Evolutionary conservation across 2,113 vertebrate genomes (phyloP).

Genomic region (Saccopteryx leptura): DNA sequence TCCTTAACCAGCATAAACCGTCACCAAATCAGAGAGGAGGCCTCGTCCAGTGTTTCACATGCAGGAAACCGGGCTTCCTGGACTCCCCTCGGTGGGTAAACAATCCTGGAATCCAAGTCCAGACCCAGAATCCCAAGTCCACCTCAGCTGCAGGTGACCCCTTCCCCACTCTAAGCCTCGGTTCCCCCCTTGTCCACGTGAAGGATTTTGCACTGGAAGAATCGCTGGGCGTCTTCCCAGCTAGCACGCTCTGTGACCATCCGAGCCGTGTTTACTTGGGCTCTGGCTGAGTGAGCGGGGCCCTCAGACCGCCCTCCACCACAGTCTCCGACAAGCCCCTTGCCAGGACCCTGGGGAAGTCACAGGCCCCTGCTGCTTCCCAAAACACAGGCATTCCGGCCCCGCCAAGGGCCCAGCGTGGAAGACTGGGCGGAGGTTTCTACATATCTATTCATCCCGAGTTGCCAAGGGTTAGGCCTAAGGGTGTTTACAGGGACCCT

Average conservation of each 20-base stretch:
- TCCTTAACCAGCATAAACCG: not conserved
- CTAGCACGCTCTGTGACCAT: not conserved
- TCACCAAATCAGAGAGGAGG: rapidly evolving
- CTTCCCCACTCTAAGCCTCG: not conserved
- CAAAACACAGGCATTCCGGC: not conserved
- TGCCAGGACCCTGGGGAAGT: not conserved
- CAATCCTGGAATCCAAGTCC: not conserved
- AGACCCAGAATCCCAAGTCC: not conserved
- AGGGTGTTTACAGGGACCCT: slow-evolving; percentile 12
- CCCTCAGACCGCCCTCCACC: not conserved
- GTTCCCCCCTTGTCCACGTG: not conserved
- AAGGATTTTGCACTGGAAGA: not conserved
- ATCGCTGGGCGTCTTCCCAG: not conserved
- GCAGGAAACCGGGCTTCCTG: not conserved
- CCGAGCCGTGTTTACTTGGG: slow-evolving; percentile 4
- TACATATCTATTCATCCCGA: not conserved
- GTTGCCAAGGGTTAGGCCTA: not conserved
- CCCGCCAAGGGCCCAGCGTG: not conserved
- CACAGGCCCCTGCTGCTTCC: not conserved
- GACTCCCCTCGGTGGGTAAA: rapidly evolving
- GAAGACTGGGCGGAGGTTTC: not conserved
- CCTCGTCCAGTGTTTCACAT: not conserved
- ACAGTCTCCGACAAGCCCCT: slow-evolving; percentile 47
- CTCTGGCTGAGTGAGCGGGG: not conserved
- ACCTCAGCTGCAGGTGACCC: not conserved